Base-by-base conservation (phyloP, 2,113 vertebrate species). In the Crypturellus undulatus region DNA sequence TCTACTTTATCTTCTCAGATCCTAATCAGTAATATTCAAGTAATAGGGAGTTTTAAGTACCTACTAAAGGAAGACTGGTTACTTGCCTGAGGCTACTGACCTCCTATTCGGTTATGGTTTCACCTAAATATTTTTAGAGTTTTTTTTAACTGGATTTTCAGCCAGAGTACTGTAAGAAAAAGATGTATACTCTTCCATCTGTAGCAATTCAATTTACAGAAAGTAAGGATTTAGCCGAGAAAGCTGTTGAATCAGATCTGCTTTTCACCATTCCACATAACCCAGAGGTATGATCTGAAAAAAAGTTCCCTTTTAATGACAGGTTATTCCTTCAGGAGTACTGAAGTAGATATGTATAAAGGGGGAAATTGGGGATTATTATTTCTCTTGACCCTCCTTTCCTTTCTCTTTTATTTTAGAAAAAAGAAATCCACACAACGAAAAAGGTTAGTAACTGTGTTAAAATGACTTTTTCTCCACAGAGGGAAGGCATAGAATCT, bases 341-440 rank as follows among this genome's bases (percentile, higher is more conserved):
- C 59, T 83, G 54, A 54, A 92, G 26, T 17, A 64, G n/a, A 49
- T 84, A 75, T 92, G 18, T 89, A 79, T 92, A 59, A 26, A 3
- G 79, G 64, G 62, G 45, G 79, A 79, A 59, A 51, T 40, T 71
- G 71, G 11, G 21, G 80, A 65, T 51, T 83, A 76, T 9, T 67
- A 25, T 64, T 84, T 89, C 26, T 96, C 83, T 90, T 97, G 90
- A 97, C 89, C 20, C 2, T 94, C 5, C 1, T 95, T 96, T 96
- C 79, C 78, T 96, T 95, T 96, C 87, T 94, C 51, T 97, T 93
- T 91, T 82, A 58, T 97, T 97, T 93, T 96, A 97, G 97, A 97
- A 95, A 97, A 97, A 97, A 97, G 96, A 97, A 97, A 97, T 94
- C 97, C 96, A 92, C 96, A 96, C 96, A 97, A 96, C 43, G 96